A percentile compares a stretch with the other conserved stretches of the same genome.
Conservation (phyloP, 2,797 vertebrate genomes). For the Trachops cirrhosus region DNA sequence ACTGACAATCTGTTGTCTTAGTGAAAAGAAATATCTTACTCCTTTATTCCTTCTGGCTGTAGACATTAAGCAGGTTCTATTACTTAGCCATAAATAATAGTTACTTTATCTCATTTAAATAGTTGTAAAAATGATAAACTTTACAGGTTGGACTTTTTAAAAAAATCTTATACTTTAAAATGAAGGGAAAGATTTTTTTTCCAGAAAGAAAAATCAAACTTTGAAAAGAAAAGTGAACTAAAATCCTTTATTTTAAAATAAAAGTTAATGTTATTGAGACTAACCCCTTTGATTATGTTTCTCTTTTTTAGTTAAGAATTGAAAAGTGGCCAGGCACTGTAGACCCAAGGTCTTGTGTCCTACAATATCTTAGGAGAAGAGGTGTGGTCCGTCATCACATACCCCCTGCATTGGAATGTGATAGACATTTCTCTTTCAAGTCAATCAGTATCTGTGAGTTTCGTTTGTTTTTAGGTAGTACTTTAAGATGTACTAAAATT, state of each 20-base stretch:
- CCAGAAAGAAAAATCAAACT: neutral
- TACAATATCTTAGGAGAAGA: neutral
- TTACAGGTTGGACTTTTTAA: neutral
- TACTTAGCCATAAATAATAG: neutral
- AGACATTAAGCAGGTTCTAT: neutral
- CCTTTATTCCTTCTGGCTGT: neutral
- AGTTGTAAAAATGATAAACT: neutral
- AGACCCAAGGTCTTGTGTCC: neutral
- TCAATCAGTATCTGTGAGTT: neutral
- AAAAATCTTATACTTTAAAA: neutral
- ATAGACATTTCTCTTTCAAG: neutral
- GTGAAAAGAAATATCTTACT: neutral
- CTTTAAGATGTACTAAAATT: neutral
- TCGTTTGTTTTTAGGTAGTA: neutral
- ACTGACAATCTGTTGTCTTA: neutral
- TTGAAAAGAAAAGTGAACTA: conserved; percentile 28
- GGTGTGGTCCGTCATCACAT: neutral
- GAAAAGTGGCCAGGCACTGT: neutral
- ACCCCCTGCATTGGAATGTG: neutral
- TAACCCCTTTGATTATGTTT: neutral
- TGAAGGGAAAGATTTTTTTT: neutral
- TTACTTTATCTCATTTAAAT: conserved; percentile 25
- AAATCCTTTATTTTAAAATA: neutral
- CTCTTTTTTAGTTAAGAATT: neutral
- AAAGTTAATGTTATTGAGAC: neutral